phyloP scores from a whole-genome alignment of 92 coral and sea anemone species.

The Blastomussa wellsi region DNA sequence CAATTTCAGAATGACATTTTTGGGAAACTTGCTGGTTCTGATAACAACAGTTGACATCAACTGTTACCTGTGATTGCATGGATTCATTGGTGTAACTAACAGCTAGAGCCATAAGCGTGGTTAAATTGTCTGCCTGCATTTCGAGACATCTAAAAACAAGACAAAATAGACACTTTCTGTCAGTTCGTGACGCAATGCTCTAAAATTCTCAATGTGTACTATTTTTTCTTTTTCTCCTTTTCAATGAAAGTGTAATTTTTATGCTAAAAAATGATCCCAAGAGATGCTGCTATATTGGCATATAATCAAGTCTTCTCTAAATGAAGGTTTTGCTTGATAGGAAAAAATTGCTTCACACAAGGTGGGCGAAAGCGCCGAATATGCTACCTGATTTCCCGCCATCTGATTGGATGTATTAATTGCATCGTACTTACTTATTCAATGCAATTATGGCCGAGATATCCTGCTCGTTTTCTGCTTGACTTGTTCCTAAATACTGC shows the following conservation, averaged over 20 bases:
- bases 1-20: background rate
- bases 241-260: no score
- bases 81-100: conserved; percentile 98
- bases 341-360: no score
- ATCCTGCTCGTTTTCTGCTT: conserved; percentile 98
- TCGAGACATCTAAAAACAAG: conserved; percentile 76
- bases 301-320: no score
- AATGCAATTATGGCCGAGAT: conserved; percentile 85
- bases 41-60: background rate
- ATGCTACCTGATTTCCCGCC: no score
- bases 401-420: no score
- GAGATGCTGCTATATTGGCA: no score
- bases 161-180: background rate
- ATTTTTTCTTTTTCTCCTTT: no score
- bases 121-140: conserved; percentile 81
- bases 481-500: conserved; percentile 98
- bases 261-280: no score
- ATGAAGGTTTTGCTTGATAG: no score
- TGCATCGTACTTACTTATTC: conserved; percentile 91
- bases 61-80: conserved; percentile 93
- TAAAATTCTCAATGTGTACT: no score
- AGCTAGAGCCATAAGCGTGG: conserved; percentile 92
- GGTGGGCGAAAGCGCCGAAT: no score
- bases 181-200: no score
- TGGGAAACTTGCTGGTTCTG: background rate